These are phyloP conservation scores for Acheta domesticus DNA, from an alignment of 2,888 invertebrate species.

Conservation along the genomic window DNA sequence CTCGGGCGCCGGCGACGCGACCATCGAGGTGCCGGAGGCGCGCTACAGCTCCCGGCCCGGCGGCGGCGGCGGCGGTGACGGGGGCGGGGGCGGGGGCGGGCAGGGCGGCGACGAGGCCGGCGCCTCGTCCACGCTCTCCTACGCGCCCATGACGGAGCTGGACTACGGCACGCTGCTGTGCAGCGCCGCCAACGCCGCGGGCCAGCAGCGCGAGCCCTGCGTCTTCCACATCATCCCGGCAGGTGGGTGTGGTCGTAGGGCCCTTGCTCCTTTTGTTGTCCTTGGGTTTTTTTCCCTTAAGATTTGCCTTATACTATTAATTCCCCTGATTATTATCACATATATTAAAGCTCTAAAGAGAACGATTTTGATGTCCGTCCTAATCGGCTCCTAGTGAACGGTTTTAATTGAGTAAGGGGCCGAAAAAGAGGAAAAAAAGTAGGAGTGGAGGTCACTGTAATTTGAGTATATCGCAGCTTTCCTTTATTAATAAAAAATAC, in stretches of 20 bases:
- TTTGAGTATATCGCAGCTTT: too few species aligned
- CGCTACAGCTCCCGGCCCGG: slow-evolving; percentile 57
- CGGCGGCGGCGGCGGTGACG: not conserved
- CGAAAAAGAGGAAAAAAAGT: too few species aligned
- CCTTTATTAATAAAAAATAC: too few species aligned
- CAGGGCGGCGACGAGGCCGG: not conserved
- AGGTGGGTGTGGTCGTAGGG: slow-evolving; percentile 64
- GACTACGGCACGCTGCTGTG: slow-evolving; percentile 88
- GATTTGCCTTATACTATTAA: too few species aligned
- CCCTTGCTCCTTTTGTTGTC: too few species aligned
- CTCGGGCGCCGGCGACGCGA: slow-evolving; percentile 63
- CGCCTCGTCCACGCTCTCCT: slow-evolving; percentile 55
- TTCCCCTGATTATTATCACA: too few species aligned
- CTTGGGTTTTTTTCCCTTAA: too few species aligned
- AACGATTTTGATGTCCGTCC: too few species aligned
- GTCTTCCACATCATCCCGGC: slow-evolving; percentile 90
- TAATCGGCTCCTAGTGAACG: too few species aligned
- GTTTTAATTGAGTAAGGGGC: too few species aligned
- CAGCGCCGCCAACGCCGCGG: slow-evolving; percentile 79
- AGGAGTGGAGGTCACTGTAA: too few species aligned
- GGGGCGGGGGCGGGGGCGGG: not conserved
- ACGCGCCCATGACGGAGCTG: slow-evolving; percentile 84
- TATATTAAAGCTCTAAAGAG: too few species aligned
- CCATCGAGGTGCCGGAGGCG: slow-evolving; percentile 67
- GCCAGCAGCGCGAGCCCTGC: slow-evolving; percentile 80